Conservation (phyloP, 2,888 invertebrate species). For the Diloba caeruleocephala region DNA sequence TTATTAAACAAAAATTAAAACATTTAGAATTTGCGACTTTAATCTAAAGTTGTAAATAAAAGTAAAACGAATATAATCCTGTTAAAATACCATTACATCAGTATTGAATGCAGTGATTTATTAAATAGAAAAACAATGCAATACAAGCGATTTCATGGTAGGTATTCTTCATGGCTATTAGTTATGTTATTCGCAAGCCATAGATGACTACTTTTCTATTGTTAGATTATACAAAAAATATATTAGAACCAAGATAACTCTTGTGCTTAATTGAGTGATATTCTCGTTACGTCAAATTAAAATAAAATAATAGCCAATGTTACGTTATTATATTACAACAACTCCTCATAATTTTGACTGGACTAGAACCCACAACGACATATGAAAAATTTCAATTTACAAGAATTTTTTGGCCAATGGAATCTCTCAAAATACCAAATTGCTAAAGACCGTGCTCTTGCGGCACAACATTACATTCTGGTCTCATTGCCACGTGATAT, state of each 20-base stretch:
- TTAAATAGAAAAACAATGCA: constrained; percentile 84
- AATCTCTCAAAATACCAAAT: constrained; percentile 53
- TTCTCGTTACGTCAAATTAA: constrained; percentile 68
- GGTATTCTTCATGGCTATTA: constrained; percentile 85
- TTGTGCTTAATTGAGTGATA: constrained; percentile 70
- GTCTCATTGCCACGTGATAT: constrained; percentile 46
- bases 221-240: constrained; percentile 85
- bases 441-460: constrained; percentile 37
- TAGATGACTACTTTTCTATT: constrained; percentile 82
- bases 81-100: constrained; percentile 41
- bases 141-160: constrained; percentile 85
- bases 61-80: constrained; percentile 54
- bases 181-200: constrained; percentile 88
- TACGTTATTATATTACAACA: constrained; percentile 73
- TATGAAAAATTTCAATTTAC: constrained; percentile 66
- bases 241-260: constrained; percentile 80
- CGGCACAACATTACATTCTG: constrained; percentile 31
- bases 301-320: constrained; percentile 72
- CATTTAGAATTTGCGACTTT: constrained; percentile 17
- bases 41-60: constrained; percentile 35
- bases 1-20: constrained; percentile 10
- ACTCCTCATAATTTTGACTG: constrained; percentile 79
- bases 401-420: constrained; percentile 70
- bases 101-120: constrained; percentile 54
- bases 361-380: constrained; percentile 87